Conservation (phyloP, 2,113 vertebrate genomes). For the Pandion haliaetus region DNA sequence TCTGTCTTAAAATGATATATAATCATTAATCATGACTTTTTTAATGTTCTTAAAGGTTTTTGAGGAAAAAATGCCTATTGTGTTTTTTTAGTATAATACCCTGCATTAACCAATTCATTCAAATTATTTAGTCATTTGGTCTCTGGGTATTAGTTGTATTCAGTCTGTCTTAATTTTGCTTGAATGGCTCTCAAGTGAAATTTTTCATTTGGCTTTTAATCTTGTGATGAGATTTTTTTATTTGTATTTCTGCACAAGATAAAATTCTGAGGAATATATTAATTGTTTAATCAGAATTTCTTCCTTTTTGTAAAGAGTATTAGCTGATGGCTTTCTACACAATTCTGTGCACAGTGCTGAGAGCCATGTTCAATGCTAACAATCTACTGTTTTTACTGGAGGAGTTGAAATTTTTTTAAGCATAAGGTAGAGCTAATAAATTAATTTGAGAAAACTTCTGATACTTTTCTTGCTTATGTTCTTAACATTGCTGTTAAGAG, state of each 20-base stretch:
- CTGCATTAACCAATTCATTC: background rate
- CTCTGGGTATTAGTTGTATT: background rate
- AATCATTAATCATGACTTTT: background rate
- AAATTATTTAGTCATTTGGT: background rate
- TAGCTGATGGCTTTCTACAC: background rate
- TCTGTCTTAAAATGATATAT: background rate
- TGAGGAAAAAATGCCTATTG: background rate
- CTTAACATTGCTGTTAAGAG: background rate
- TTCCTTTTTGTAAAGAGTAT: background rate
- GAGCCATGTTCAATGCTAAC: background rate
- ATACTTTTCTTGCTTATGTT: background rate
- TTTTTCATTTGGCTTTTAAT: background rate
- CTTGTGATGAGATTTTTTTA: background rate
- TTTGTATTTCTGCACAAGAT: background rate
- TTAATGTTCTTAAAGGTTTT: background rate
- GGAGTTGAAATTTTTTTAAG: background rate
- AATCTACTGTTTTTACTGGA: background rate
- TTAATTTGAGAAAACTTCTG: background rate
- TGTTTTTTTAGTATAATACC: background rate
- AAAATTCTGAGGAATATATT: background rate
- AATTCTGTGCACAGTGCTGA: background rate
- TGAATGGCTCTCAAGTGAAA: background rate
- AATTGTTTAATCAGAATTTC: background rate
- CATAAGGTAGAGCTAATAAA: background rate
- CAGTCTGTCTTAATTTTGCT: background rate